phyloP scores from a whole-genome alignment of 1,140 invertebrate species.

The Drosophila ananassae region DNA sequence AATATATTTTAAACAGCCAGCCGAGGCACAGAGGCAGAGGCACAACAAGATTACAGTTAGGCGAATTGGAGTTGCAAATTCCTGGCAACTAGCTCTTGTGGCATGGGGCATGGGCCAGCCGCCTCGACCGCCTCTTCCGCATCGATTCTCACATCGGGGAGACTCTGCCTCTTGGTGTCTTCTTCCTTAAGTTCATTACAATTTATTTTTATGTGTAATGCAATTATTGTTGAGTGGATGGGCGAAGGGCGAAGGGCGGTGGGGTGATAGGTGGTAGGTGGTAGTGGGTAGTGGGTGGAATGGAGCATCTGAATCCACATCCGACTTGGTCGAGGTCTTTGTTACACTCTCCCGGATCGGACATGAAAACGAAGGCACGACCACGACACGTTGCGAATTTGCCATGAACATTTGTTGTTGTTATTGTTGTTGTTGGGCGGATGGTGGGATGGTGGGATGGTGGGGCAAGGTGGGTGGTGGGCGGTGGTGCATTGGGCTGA shows the following conservation, averaged over 20 bases:
- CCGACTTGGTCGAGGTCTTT: conserved; percentile 69
- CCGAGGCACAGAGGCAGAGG: not conserved
- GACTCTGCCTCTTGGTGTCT: conserved; percentile 16
- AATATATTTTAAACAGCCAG: conserved; percentile 56
- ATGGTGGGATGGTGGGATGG: not conserved
- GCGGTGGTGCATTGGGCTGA: conserved; percentile 60
- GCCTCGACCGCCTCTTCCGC: conserved; percentile 35
- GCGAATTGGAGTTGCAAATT: conserved; percentile 46
- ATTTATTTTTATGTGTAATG: conserved; percentile 83
- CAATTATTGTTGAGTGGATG: conserved; percentile 71
- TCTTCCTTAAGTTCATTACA: conserved; percentile 79
- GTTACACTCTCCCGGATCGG: conserved; percentile 69
- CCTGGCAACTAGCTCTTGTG: not conserved
- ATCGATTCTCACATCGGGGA: conserved; percentile 81
- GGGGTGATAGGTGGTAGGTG: not conserved
- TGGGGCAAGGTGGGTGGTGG: conserved; percentile 13
- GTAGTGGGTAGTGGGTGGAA: not conserved
- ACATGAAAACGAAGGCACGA: conserved; percentile 76
- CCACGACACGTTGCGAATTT: conserved; percentile 82
- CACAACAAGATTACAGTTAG: conserved; percentile 44
- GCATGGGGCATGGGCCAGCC: not conserved
- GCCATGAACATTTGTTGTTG: conserved; percentile 68
- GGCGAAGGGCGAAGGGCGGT: conserved; percentile 43
- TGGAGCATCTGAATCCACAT: not conserved
- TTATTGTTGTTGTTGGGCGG: conserved; percentile 37